phyloP scores from a whole-genome alignment of 2,113 vertebrate species.

The Callospermophilus lateralis region DNA sequence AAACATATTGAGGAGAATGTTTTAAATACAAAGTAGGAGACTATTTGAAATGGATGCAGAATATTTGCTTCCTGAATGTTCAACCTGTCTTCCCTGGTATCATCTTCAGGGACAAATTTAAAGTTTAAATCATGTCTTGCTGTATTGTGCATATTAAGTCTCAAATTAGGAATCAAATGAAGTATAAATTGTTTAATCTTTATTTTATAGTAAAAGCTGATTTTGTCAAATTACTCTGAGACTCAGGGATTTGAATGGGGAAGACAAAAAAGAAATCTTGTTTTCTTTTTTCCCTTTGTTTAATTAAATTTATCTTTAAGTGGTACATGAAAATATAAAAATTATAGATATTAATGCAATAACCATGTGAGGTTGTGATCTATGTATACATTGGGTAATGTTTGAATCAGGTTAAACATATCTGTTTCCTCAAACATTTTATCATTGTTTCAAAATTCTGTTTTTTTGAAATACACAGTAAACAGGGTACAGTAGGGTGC shows the following conservation, averaged over 20 bases:
- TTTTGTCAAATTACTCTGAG: background rate
- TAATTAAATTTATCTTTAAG: background rate
- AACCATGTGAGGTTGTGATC: background rate
- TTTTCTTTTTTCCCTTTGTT: background rate
- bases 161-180: conserved; percentile 32
- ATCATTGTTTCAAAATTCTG: background rate
- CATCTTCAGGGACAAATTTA: background rate
- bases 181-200: background rate
- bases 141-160: background rate
- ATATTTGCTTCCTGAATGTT: background rate
- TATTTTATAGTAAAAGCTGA: background rate
- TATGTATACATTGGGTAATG: background rate
- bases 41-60: background rate
- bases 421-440: background rate
- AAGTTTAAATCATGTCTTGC: background rate
- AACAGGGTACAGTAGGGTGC: too few species aligned
- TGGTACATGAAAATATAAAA: background rate
- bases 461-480: background rate
- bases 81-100: background rate
- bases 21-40: background rate
- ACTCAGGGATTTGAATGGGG: background rate
- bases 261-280: background rate
- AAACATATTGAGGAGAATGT: conserved; percentile 14
- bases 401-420: background rate
- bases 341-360: background rate